These are phyloP conservation scores for Xenus cinereus DNA, from an alignment of 2,113 vertebrate species.

Conservation along the genomic window DNA sequence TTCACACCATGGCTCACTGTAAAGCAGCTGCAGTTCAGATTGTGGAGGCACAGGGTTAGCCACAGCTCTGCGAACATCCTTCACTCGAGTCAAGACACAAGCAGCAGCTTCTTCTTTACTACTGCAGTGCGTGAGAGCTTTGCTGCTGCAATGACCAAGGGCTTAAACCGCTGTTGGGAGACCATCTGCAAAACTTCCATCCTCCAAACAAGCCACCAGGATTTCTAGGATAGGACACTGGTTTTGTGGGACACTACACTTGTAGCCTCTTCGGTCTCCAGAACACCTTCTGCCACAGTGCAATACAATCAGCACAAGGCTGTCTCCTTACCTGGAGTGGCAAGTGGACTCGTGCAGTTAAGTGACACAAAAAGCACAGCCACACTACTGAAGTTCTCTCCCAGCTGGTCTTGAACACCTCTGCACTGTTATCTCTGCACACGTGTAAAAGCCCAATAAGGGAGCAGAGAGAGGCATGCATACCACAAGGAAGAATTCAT, in stretches of 20 bases:
- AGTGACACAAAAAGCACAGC: neutral
- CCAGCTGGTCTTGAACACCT: neutral
- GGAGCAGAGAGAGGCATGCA: neutral
- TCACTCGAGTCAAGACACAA: neutral
- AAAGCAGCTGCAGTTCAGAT: neutral
- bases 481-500: constrained; percentile 5
- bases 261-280: neutral
- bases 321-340: neutral
- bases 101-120: neutral
- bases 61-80: neutral
- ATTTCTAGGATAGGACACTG: neutral
- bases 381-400: neutral
- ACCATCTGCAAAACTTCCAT: neutral
- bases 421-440: neutral
- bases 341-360: neutral
- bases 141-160: accelerated
- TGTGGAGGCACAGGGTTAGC: neutral
- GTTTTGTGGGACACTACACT: no score
- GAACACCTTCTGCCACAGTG: neutral
- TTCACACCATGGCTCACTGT: neutral
- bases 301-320: neutral
- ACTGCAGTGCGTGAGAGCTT: accelerated
- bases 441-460: neutral
- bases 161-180: neutral
- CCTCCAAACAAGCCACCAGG: neutral